Evolutionary conservation across 2,113 vertebrate genomes (phyloP), one percentile per base, ranked within the genome.

Genomic region (Malaclemys terrapin): DNA sequence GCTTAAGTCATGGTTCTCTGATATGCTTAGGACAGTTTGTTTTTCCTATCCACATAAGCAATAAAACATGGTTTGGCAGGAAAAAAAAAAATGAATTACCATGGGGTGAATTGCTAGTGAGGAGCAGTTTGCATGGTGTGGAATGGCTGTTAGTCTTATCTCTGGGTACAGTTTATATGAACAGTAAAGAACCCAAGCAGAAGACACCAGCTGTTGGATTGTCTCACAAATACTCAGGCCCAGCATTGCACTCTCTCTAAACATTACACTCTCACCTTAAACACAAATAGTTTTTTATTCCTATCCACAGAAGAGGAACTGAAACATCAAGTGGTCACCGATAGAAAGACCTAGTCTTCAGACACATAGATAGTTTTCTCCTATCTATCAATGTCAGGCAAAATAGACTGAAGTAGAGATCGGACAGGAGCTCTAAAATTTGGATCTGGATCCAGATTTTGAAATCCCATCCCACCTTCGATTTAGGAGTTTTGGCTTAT

Each of bases 1-100:
- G 14, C 31, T 35, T 35, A 7, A 65, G 62, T 31, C 31, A 35
- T 8, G 16, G 65, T 20, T 10, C 65, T 72, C n/a, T 20, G 65
- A 72, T 38, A 72, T 22, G 22, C 35, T 72, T 72, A 72, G 20
- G n/a, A 96, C 95, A 96, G 86, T 89, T 83, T 35, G 76, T 95
- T 95, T 95, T 97, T 95, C 96, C 96, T 96, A 96, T 89, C 91
- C 93, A 78, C 96, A 85, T 5, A n/a, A 0, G 10, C 87, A 96
- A 91, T 91, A 62, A 88, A 78, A 38, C 75, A 38, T 4, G 91
- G 94, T 19, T 95, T 92, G 96, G 96, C 97, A 96, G 1, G 54
- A 92, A 92, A 5, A 92, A 5, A 92, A 5, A 47, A 42, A 16
- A 4, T 31, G 69, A 35, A 25, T 27, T 27, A 24, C 45, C 12